Percentiles rank a stretch among this genome's conserved stretches.
These are phyloP conservation scores for Somateria mollissima DNA, from an alignment of 2,797 vertebrate species.

Conservation along the genomic window DNA sequence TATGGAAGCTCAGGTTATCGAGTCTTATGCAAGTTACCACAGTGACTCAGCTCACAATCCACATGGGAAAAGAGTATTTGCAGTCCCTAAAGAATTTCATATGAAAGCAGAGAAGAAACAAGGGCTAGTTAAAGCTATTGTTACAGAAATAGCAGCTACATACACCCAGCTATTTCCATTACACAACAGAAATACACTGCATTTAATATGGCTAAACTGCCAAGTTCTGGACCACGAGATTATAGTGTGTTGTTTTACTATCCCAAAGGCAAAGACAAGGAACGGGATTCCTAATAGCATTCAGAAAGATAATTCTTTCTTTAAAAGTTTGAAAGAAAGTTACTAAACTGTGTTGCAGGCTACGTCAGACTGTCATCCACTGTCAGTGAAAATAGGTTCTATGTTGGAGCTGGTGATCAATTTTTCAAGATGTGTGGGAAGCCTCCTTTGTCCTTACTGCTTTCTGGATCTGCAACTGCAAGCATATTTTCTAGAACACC, in stretches of 20 bases:
- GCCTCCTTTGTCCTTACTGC: not conserved
- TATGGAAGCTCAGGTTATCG: not conserved
- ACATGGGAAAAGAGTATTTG: not conserved
- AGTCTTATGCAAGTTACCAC: not conserved
- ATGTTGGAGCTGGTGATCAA: not conserved
- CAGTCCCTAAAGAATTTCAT: slow-evolving; percentile 20
- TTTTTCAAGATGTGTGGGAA: not conserved
- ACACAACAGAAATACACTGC: not conserved
- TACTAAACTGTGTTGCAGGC: not conserved
- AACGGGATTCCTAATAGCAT: not conserved
- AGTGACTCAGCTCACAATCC: slow-evolving; percentile 14
- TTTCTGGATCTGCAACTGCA: not conserved
- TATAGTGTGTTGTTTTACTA: slow-evolving; percentile 21
- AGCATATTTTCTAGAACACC: not conserved
- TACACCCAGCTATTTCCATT: slow-evolving; percentile 38
- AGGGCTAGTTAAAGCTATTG: slow-evolving; percentile 46
- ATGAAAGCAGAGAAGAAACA: slow-evolving; percentile 53
- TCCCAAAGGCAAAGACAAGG: slow-evolving; percentile 11
- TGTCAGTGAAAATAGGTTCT: not conserved
- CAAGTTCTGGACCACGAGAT: slow-evolving; percentile 4
- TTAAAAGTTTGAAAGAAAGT: not conserved
- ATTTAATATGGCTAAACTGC: not conserved
- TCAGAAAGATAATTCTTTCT: not conserved
- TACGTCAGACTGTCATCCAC: not conserved
- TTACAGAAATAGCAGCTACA: slow-evolving; percentile 56